These are phyloP conservation scores for Chymomyza procnemis DNA, from an alignment of 2,888 invertebrate genomes.

Conservation along the genomic window DNA sequence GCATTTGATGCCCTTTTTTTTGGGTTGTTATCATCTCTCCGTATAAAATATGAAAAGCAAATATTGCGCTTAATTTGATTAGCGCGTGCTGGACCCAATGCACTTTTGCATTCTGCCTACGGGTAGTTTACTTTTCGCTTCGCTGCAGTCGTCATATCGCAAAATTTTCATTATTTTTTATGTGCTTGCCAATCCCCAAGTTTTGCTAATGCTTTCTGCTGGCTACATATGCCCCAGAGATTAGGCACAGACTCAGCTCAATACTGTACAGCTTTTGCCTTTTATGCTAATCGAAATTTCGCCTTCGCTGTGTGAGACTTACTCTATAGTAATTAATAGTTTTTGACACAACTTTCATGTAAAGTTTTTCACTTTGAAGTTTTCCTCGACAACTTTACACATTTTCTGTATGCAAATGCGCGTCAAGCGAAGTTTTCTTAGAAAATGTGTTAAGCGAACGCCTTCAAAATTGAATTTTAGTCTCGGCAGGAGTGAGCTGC, in stretches of 20 bases:
- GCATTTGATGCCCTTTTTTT: slow-evolving; percentile 11
- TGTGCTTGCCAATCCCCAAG: not conserved
- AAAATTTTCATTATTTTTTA: slow-evolving; percentile 6
- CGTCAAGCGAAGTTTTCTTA: not conserved
- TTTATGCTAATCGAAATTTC: slow-evolving; percentile 31
- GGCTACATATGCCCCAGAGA: slow-evolving; percentile 23
- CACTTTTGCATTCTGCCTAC: slow-evolving; percentile 31
- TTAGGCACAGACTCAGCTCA: not conserved
- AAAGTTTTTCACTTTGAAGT: slow-evolving; percentile 61
- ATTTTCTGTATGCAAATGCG: not conserved
- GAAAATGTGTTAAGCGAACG: slow-evolving; percentile 17
- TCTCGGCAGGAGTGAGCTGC: slow-evolving; percentile 26
- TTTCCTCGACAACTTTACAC: not conserved
- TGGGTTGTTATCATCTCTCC: not conserved
- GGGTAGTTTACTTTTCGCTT: slow-evolving; percentile 18
- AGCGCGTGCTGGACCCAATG: slow-evolving; percentile 41
- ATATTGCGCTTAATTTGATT: slow-evolving; percentile 71
- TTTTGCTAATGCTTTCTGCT: not conserved
- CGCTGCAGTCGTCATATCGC: slow-evolving; percentile 21
- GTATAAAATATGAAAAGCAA: slow-evolving; percentile 54
- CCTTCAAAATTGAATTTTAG: slow-evolving; percentile 56
- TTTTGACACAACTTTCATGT: slow-evolving; percentile 17
- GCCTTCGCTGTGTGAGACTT: not conserved
- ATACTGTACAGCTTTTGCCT: slow-evolving; percentile 2
- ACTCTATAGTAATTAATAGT: slow-evolving; percentile 60